Conservation (phyloP, 2,797 vertebrate species). For the Capromys pilorides region DNA sequence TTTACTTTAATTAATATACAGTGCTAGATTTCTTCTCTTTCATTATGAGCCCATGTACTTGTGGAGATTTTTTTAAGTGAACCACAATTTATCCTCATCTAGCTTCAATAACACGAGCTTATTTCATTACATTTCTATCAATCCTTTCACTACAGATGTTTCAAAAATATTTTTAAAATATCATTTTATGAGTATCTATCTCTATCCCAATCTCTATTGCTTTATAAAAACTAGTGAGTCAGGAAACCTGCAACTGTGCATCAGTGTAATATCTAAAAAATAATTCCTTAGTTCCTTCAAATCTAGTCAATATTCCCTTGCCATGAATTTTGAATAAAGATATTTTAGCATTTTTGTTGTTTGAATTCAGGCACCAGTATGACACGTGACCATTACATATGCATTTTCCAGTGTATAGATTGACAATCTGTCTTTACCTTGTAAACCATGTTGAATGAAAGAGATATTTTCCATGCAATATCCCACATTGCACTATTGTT, state of each 20-base stretch:
- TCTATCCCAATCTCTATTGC: background rate
- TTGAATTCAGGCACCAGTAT: background rate
- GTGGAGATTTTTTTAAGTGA: background rate
- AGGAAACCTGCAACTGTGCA: background rate
- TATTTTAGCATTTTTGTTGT: background rate
- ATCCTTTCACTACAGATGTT: background rate
- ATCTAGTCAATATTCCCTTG: background rate
- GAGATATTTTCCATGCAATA: background rate
- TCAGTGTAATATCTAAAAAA: background rate
- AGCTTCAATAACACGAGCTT: background rate
- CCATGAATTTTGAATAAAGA: background rate
- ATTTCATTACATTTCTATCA: background rate
- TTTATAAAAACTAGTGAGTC: background rate
- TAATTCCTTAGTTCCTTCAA: background rate
- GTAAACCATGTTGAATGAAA: background rate
- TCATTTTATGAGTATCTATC: background rate
- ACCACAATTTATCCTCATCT: background rate
- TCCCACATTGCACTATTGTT: background rate
- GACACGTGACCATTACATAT: background rate
- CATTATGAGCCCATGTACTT: background rate
- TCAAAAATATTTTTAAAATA: slow-evolving; percentile 31
- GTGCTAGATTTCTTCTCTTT: background rate
- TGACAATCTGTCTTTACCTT: background rate
- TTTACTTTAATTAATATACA: background rate
- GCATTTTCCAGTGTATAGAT: background rate